Percentiles rank a stretch among this genome's conserved stretches.
These are phyloP conservation scores for Trichomycterus rosablanca DNA, from an alignment of 2,113 vertebrate species.

Conservation along the genomic window DNA sequence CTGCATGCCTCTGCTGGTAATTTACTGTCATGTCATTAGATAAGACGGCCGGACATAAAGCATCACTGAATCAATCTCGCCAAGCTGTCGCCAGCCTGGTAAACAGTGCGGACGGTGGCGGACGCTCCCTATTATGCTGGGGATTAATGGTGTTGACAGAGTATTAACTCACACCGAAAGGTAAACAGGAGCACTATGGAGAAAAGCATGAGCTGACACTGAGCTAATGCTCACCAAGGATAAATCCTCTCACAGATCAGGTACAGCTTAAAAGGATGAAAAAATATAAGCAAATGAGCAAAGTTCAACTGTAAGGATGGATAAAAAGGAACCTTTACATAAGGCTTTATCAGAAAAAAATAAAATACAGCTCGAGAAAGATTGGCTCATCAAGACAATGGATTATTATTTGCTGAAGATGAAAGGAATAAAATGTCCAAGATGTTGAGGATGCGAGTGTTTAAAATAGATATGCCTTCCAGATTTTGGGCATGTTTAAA, in stretches of 20 bases:
- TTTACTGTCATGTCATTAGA: slow-evolving; percentile 49
- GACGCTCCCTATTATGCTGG: slow-evolving; percentile 47
- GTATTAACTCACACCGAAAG: slow-evolving; percentile 51
- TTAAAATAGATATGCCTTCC: too few relatives aligned
- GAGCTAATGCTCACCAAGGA: slow-evolving; percentile 39
- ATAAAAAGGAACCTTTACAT: too few relatives aligned
- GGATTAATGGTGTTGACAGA: slow-evolving; percentile 54
- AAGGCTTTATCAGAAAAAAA: too few relatives aligned
- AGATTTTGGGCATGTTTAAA: too few relatives aligned
- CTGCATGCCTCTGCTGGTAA: slow-evolving; percentile 25
- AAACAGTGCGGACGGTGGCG: slow-evolving; percentile 44
- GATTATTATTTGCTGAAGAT: too few relatives aligned
- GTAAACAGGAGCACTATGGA: slow-evolving; percentile 45
- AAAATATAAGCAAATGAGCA: too few relatives aligned
- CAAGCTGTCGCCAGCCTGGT: slow-evolving; percentile 43
- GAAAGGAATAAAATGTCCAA: too few relatives aligned
- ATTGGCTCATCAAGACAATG: too few relatives aligned
- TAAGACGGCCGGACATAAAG: slow-evolving; percentile 47
- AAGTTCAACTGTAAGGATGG: too few relatives aligned
- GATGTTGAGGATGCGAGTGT: too few relatives aligned
- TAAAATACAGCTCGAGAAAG: too few relatives aligned
- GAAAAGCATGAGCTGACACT: slow-evolving; percentile 37
- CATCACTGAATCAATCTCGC: slow-evolving; percentile 51
- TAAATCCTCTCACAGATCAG: slow-evolving; percentile 40
- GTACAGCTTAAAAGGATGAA: too few relatives aligned